phyloP scores from a whole-genome alignment of 2,113 vertebrate species.

The Electrona antarctica region DNA sequence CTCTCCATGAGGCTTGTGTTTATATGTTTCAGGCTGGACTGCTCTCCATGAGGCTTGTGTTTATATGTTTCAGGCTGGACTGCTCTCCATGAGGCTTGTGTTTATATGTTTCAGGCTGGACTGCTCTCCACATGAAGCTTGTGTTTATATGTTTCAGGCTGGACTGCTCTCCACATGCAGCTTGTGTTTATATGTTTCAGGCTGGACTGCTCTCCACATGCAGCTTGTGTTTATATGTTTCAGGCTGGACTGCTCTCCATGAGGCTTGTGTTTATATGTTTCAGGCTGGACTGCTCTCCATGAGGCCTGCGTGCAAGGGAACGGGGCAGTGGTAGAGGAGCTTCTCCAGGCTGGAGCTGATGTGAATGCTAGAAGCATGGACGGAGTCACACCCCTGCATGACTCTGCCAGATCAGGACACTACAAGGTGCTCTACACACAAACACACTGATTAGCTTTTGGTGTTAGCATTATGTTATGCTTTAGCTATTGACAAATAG shows the following conservation, averaged over 20 bases:
- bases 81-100: conserved; percentile 84
- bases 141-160: conserved; percentile 73
- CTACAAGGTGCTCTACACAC: conserved; percentile 78
- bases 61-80: conserved; percentile 60
- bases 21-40: conserved; percentile 61
- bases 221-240: not conserved
- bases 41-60: conserved; percentile 84
- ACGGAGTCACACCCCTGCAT: conserved; percentile 83
- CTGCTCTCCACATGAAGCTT: too few species aligned
- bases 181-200: conserved; percentile 39
- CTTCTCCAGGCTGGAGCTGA: conserved; percentile 84
- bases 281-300: conserved; percentile 90
- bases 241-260: conserved; percentile 89
- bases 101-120: too few species aligned
- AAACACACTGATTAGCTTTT: conserved; percentile 10
- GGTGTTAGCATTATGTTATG: too few species aligned
- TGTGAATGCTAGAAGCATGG: conserved; percentile 73
- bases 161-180: conserved; percentile 86
- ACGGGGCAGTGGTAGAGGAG: conserved; percentile 73
- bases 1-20: conserved; percentile 83
- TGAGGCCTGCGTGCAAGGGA: conserved; percentile 76
- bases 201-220: too few species aligned
- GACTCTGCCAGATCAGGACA: conserved; percentile 76
- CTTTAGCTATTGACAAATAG: too few species aligned
- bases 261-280: conserved; percentile 68